Percentiles rank a stretch among this genome's conserved stretches.
Conservation (phyloP, 2,797 vertebrate genomes). For the Molothrus aeneus region DNA sequence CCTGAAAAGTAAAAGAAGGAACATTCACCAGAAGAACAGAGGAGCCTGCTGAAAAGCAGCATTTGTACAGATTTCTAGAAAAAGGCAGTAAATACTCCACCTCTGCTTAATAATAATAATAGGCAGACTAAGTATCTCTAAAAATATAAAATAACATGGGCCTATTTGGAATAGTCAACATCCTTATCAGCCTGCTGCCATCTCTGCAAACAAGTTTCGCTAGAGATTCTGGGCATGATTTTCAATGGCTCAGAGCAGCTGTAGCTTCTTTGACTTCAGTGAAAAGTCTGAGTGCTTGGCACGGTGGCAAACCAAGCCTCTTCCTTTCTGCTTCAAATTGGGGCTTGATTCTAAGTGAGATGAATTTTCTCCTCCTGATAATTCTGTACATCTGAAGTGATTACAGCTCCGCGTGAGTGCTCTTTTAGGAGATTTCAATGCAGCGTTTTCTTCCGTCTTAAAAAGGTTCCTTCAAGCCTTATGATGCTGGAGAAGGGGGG, state of each 20-base stretch:
- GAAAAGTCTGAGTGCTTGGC: constrained; percentile 65
- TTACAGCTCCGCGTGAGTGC: constrained; percentile 65
- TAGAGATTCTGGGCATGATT: constrained; percentile 49
- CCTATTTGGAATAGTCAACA: constrained; percentile 22
- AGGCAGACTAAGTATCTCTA: constrained; percentile 33
- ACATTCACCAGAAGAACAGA: not conserved
- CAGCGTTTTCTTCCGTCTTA: constrained; percentile 58
- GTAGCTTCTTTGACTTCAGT: constrained; percentile 59
- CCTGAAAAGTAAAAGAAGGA: not conserved
- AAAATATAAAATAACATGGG: constrained; percentile 28
- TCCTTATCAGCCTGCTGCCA: constrained; percentile 42
- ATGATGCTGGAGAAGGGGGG: not conserved
- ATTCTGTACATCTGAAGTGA: constrained; percentile 72
- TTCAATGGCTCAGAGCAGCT: constrained; percentile 56
- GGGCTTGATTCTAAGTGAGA: constrained; percentile 69
- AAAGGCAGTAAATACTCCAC: constrained; percentile 49
- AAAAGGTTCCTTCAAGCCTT: constrained; percentile 59
- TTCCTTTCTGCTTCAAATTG: constrained; percentile 66
- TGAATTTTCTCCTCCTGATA: constrained; percentile 69
- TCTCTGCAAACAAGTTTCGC: constrained; percentile 3
- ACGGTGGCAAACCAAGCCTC: constrained; percentile 54
- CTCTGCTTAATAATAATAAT: constrained; percentile 53
- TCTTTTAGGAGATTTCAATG: constrained; percentile 64
- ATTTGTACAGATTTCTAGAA: constrained; percentile 12
- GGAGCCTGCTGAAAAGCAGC: not conserved